Conservation (phyloP, 1,140 invertebrate species). For the Ips typographus region DNA sequence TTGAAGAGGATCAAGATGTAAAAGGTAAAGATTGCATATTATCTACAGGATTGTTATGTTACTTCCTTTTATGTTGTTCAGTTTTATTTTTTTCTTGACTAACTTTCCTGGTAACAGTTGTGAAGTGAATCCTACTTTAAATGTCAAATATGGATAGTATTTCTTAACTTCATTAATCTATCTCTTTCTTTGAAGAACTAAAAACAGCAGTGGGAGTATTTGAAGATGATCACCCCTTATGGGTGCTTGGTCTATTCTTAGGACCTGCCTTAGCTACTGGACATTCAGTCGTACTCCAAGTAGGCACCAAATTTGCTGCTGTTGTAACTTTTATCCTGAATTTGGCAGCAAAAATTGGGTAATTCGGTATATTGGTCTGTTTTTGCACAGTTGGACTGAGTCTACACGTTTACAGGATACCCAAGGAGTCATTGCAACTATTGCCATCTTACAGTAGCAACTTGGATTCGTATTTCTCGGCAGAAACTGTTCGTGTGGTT, state of each 20-base stretch:
- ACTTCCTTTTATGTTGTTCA: neutral
- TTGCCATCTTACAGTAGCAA: slow-evolving; percentile 34
- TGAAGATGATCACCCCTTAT: slow-evolving; percentile 37
- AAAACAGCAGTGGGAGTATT: slow-evolving; percentile 32
- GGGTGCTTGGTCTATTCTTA: slow-evolving; percentile 41
- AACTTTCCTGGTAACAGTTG: no score
- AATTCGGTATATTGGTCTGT: neutral
- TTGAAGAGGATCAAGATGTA: slow-evolving; percentile 36
- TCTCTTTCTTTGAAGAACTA: no score
- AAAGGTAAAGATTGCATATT: slow-evolving; percentile 37
- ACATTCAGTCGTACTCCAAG: slow-evolving; percentile 40
- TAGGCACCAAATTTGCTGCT: slow-evolving; percentile 31
- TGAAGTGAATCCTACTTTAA: no score
- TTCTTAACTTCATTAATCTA: no score
- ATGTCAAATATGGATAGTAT: no score
- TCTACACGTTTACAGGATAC: slow-evolving; percentile 34
- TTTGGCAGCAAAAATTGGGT: slow-evolving; percentile 45
- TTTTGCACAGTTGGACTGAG: no score
- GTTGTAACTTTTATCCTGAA: slow-evolving; percentile 39
- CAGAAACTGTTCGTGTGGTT: slow-evolving; percentile 26
- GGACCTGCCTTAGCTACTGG: slow-evolving; percentile 44
- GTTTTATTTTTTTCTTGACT: neutral
- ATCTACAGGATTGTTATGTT: slow-evolving; percentile 3
- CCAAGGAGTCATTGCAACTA: slow-evolving; percentile 31
- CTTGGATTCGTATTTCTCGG: slow-evolving; percentile 26